These are phyloP conservation scores for Malurus alboscapulatus DNA, from an alignment of 2,113 vertebrate genomes.

Conservation along the genomic window DNA sequence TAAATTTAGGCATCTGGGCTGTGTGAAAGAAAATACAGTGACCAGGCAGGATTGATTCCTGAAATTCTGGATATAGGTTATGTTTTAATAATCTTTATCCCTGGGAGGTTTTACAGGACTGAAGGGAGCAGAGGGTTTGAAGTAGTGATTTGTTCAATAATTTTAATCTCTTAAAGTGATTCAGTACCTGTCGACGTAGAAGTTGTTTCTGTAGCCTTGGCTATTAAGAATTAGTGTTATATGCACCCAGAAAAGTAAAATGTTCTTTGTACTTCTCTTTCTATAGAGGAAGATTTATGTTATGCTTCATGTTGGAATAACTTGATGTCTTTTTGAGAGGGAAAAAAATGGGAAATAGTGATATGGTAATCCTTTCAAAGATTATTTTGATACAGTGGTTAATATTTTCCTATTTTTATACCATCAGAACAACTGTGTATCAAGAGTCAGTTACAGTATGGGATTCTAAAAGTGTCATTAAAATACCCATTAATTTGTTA, in stretches of 20 bases:
- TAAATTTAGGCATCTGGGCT: conserved; percentile 14
- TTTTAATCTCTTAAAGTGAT: neutral
- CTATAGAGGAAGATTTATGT: neutral
- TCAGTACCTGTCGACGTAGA: neutral
- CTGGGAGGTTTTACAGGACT: neutral
- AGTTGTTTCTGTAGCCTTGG: neutral
- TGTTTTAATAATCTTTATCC: neutral
- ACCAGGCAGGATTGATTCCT: neutral
- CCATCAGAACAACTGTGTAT: neutral
- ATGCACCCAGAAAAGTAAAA: neutral
- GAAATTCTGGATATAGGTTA: neutral
- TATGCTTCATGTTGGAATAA: neutral
- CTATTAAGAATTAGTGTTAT: neutral
- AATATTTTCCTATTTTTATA: neutral
- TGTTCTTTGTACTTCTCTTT: neutral
- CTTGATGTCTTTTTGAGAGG: neutral
- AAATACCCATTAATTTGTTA: neutral
- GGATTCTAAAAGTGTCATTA: neutral
- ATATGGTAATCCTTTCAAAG: neutral
- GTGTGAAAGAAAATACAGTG: neutral
- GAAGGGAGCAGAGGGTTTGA: neutral
- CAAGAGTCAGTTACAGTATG: neutral
- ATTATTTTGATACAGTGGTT: neutral
- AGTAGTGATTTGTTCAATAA: neutral
- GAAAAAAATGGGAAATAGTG: neutral